phyloP scores from a whole-genome alignment of 2,113 vertebrate genomes.

The Sapayoa aenigma region DNA sequence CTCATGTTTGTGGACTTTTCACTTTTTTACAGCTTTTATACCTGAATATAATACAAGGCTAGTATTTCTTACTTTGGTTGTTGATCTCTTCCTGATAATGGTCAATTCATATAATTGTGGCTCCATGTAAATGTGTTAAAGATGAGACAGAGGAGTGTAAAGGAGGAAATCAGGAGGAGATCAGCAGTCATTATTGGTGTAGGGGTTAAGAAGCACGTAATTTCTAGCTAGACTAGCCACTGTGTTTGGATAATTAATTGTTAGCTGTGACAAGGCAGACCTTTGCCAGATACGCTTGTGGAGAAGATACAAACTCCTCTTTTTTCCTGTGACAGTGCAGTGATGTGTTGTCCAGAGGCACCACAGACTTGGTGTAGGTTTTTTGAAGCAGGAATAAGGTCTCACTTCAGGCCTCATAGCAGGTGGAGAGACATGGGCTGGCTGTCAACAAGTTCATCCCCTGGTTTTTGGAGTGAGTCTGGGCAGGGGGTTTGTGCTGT shows the following conservation, averaged over 20 bases:
- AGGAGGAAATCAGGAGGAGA: neutral
- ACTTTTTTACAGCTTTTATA: conserved; percentile 8
- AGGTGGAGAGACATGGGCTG: neutral
- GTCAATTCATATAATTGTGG: neutral
- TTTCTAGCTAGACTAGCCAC: neutral
- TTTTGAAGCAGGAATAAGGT: neutral
- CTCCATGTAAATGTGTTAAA: neutral
- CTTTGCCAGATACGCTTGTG: neutral
- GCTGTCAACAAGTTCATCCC: neutral
- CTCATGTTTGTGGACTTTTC: neutral
- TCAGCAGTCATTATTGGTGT: neutral
- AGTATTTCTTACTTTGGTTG: neutral
- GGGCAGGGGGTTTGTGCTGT: fast-evolving
- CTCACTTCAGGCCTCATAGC: fast-evolving
- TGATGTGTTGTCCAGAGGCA: neutral
- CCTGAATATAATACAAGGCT: neutral
- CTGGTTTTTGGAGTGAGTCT: fast-evolving
- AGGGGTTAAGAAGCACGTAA: neutral
- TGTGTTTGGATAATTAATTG: neutral
- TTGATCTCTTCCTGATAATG: neutral
- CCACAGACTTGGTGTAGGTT: neutral
- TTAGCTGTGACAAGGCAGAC: neutral
- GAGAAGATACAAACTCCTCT: neutral
- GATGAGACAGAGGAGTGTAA: neutral
- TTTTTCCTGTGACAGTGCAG: neutral